phyloP scores from a whole-genome alignment of 2,113 vertebrate species.

The Zootoca vivipara region DNA sequence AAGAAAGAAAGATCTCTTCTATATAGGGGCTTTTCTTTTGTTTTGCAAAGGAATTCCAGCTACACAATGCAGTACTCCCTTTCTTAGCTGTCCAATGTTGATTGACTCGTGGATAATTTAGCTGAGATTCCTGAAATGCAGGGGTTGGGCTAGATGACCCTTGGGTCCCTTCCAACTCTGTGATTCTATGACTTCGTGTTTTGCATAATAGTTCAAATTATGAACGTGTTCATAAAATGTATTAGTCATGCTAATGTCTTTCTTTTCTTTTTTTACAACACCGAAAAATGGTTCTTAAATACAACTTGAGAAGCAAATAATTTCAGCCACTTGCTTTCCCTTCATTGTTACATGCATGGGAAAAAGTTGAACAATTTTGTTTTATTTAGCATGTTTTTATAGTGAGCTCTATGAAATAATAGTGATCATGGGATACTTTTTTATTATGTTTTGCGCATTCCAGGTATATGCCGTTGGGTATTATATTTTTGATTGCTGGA shows the following conservation, averaged over 20 bases:
- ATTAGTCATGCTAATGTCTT: neutral
- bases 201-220: neutral
- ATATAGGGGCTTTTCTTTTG: neutral
- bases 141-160: too few species aligned
- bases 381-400: neutral
- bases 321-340: neutral
- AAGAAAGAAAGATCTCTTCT: neutral
- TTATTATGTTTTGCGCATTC: conserved; percentile 63
- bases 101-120: neutral
- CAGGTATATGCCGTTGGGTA: conserved; percentile 97
- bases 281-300: neutral
- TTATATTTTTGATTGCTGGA: conserved; percentile 95
- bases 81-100: neutral
- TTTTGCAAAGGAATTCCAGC: conserved; percentile 2
- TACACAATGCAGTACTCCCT: neutral
- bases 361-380: neutral
- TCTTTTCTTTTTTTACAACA: neutral
- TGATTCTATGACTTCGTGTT: too few species aligned
- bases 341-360: neutral
- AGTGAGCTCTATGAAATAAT: neutral
- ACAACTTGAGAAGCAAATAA: neutral
- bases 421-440: conserved; percentile 29
- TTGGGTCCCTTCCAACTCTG: too few species aligned
- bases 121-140: too few species aligned
- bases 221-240: too few species aligned